Evolutionary conservation across 2,797 vertebrate genomes (phyloP).

Genomic region (Microchirus variegatus): DNA sequence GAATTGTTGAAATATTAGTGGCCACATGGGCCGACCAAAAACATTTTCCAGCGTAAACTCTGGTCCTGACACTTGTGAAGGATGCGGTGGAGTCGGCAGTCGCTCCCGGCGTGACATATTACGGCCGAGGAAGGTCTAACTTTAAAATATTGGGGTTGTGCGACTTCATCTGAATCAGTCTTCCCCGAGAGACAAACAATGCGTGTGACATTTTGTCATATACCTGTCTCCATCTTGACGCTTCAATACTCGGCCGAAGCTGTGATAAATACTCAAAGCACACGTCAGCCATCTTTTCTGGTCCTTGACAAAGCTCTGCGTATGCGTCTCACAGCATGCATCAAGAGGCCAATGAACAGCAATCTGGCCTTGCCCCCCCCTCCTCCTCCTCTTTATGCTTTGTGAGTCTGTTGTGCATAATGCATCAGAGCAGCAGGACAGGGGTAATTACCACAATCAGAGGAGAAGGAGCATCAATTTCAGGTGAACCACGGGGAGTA

Average conservation of each 20-base stretch:
- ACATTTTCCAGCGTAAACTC: too few species aligned
- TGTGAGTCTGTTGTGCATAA: slow-evolving; percentile 81
- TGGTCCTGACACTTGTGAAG: too few species aligned
- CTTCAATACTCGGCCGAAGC: slow-evolving; percentile 11
- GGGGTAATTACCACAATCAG: slow-evolving; percentile 86
- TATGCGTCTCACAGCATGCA: slow-evolving; percentile 50
- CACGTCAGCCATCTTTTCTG: slow-evolving; percentile 13
- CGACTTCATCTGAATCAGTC: slow-evolving; percentile 2
- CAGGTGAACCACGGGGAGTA: slow-evolving; percentile 84
- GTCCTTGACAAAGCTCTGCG: slow-evolving; percentile 33
- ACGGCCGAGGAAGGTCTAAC: background rate
- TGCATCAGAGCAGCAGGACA: slow-evolving; percentile 80
- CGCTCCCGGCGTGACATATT: too few species aligned
- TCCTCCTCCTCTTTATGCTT: slow-evolving; percentile 33
- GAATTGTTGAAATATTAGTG: too few species aligned
- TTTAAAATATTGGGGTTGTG: background rate
- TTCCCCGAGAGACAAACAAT: slow-evolving; percentile 7
- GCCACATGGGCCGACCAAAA: too few species aligned
- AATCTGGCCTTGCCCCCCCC: slow-evolving; percentile 63
- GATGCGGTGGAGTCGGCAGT: too few species aligned
- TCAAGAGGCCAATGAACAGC: slow-evolving; percentile 55
- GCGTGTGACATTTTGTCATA: background rate
- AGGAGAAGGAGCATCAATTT: slow-evolving; percentile 84
- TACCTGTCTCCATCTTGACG: slow-evolving; percentile 5
- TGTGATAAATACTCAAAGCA: slow-evolving; percentile 16